Evolutionary conservation across 2,113 vertebrate species (phyloP), one percentile per base, ranked within the genome.

Genomic region (Proterorhinus semilunaris): DNA sequence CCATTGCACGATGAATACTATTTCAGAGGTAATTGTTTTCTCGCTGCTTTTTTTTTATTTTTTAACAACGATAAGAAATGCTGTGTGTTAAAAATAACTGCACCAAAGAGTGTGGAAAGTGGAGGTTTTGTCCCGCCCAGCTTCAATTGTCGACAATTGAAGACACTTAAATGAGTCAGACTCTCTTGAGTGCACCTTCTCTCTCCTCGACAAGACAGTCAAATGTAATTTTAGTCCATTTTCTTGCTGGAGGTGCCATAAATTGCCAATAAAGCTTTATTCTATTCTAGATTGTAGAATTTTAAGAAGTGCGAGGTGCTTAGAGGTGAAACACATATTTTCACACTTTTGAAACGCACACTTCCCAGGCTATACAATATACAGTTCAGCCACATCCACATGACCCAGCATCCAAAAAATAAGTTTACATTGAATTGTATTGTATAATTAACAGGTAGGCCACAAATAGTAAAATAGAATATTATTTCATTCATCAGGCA

Each of bases 71-170:
- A 61, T 21, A 48, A 36, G 58, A 43, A 43, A 49, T 46, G 12
- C 42, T 52, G n/a, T 21, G 15, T 4, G 44, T 71, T 65, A 12
- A 47, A 71, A 82, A 71, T 71, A 74, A 70, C 59, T 27, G 50
- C 53, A 63, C 66, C 17, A 64, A 62, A 59, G 4, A 36, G 45
- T 57, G 16, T 57, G 46, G 10, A 66, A 51, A 57, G 55, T 55
- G 5, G 11, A 70, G 44, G 36, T 48, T 2, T n/a, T 50, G 45
- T 70, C 45, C 54, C 43, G 51, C 59, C 52, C 16, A 46, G 52
- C 59, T 64, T 50, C 36, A 6, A 15, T 50, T 16, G 11, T n/a
- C 12, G 62, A 8, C 65, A 47, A 43, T 54, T 50, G 53, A 61
- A n/a, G 21, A 55, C 21, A 21, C 67, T 53, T 27, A 66, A 69